Conservation (phyloP, 2,797 vertebrate species). For the Choloepus didactylus region DNA sequence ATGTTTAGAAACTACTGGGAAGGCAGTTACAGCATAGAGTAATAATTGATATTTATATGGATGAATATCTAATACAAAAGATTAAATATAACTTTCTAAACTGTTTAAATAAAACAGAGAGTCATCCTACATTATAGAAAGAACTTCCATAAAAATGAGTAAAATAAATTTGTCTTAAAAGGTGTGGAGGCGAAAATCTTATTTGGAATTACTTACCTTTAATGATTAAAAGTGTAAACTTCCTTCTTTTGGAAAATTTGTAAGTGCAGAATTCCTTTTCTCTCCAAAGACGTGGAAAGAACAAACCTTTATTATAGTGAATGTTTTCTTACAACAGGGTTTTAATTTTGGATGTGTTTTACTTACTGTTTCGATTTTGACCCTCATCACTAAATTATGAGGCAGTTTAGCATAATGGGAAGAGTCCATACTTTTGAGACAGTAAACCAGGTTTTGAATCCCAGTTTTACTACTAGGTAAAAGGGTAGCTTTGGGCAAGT, state of each 20-base stretch:
- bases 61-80: slow-evolving; percentile 24
- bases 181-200: neutral
- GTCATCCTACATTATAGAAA: neutral
- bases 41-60: neutral
- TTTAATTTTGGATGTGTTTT: neutral
- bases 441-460: neutral
- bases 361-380: slow-evolving; percentile 35
- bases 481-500: neutral
- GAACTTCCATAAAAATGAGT: slow-evolving; percentile 2
- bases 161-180: slow-evolving; percentile 12
- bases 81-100: slow-evolving; percentile 43
- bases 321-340: slow-evolving; percentile 29
- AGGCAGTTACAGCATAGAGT: neutral
- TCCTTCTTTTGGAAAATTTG: slow-evolving; percentile 27
- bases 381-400: slow-evolving; percentile 48
- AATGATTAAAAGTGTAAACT: neutral
- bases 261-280: slow-evolving; percentile 12
- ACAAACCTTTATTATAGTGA: neutral
- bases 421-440: slow-evolving; percentile 40
- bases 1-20: slow-evolving; percentile 57
- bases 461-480: slow-evolving; percentile 4
- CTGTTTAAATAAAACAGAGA: neutral
- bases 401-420: neutral
- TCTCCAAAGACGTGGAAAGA: slow-evolving; percentile 37
- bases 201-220: slow-evolving; percentile 53